A percentile compares a stretch with the other conserved stretches of the same genome.
These are phyloP conservation scores for Cancer borealis DNA, from an alignment of 2,888 invertebrate genomes.

Conservation along the genomic window DNA sequence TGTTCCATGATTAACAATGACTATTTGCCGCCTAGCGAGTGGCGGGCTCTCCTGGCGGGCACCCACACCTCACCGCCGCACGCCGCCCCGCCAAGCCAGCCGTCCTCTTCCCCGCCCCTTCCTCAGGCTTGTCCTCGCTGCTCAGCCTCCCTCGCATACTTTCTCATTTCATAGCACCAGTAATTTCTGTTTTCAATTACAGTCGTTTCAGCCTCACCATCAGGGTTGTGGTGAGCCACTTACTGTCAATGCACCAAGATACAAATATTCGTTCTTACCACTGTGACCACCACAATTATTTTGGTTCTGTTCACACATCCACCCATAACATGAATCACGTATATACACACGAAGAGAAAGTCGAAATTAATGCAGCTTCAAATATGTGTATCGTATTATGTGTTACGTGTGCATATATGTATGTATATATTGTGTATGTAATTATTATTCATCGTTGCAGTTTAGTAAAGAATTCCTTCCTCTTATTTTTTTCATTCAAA, in stretches of 20 bases:
- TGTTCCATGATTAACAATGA: constrained; percentile 22
- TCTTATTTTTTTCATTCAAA: not conserved
- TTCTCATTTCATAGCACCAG: not conserved
- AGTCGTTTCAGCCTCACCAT: not conserved
- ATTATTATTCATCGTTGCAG: not conserved
- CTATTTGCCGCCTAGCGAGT: not conserved
- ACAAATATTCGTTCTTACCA: too few species aligned
- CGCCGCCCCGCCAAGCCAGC: not conserved
- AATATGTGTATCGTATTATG: too few species aligned
- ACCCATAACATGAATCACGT: too few species aligned
- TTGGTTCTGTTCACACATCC: too few species aligned
- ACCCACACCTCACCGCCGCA: not conserved
- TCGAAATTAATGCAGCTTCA: too few species aligned
- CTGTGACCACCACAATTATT: too few species aligned
- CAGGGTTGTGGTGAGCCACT: too few species aligned
- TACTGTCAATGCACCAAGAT: too few species aligned
- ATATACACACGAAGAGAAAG: too few species aligned
- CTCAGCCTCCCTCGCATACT: not conserved
- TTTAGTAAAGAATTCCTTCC: not conserved
- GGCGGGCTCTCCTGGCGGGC: not conserved
- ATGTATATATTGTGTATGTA: not conserved
- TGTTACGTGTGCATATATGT: not conserved
- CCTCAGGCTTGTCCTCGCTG: not conserved
- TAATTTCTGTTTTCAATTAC: not conserved
- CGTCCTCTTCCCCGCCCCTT: not conserved